Evolutionary conservation across 2,113 vertebrate species (phyloP).

Genomic region (Aix galericulata): DNA sequence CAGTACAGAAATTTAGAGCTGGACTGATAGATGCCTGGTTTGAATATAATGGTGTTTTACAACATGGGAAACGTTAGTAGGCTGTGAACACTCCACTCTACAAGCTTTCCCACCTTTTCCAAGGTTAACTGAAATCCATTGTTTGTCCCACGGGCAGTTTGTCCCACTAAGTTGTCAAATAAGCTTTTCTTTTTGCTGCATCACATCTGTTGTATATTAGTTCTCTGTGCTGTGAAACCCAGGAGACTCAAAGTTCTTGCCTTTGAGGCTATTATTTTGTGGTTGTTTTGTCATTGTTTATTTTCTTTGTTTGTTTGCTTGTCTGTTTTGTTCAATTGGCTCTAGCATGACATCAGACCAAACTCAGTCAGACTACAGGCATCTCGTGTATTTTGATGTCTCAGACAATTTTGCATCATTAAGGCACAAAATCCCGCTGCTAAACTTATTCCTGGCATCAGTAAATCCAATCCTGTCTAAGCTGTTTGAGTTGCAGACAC

Average conservation of each 20-base stretch:
- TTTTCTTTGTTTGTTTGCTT: not conserved
- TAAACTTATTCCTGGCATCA: not conserved
- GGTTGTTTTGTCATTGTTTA: not conserved
- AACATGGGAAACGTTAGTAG: not conserved
- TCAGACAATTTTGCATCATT: not conserved
- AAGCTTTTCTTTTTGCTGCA: not conserved
- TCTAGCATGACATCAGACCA: not conserved
- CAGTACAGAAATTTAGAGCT: not conserved
- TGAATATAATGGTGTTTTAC: not conserved
- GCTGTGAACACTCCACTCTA: not conserved
- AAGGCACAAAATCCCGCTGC: not conserved
- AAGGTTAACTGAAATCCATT: not conserved
- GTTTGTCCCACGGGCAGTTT: not conserved
- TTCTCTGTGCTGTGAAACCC: not conserved
- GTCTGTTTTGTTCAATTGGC: not conserved
- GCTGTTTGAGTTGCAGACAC: not conserved
- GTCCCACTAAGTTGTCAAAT: not conserved
- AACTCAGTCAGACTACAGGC: not conserved
- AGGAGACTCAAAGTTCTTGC: not conserved
- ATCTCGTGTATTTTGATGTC: not conserved
- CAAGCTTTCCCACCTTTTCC: not conserved
- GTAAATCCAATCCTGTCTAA: not conserved
- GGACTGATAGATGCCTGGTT: not conserved
- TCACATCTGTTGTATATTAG: not conserved
- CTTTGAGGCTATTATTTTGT: not conserved